phyloP scores from a whole-genome alignment of 2,888 invertebrate genomes.

The Drosophila sordidula region DNA sequence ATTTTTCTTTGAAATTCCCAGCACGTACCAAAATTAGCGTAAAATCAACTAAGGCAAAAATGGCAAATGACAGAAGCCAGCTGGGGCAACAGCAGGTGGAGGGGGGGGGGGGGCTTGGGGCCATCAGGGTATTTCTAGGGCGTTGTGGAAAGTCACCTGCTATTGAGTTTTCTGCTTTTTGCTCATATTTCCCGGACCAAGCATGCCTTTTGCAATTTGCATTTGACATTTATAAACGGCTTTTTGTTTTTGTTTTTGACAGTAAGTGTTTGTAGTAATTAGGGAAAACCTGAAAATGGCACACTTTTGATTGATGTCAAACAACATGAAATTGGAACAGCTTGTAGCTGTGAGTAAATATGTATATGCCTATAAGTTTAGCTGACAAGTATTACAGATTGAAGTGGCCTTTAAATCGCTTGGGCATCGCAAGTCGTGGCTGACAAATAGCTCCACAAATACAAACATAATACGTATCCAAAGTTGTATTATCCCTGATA shows the following conservation, averaged over 20 bases:
- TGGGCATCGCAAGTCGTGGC: too few relatives aligned
- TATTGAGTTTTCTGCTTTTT: slow-evolving; percentile 9
- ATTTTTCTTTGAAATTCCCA: slow-evolving; percentile 10
- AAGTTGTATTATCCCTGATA: neutral
- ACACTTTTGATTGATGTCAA: slow-evolving; percentile 3
- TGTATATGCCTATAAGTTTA: neutral
- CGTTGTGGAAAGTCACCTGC: neutral
- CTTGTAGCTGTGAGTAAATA: neutral
- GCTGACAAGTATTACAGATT: neutral
- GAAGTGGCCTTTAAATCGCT: neutral
- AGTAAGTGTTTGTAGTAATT: slow-evolving; percentile 1
- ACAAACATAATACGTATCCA: too few relatives aligned
- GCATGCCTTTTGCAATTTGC: slow-evolving; percentile 1
- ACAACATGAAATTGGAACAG: neutral
- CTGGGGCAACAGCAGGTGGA: neutral
- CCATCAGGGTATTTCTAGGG: neutral
- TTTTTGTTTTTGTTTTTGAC: slow-evolving; percentile 1
- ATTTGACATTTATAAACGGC: slow-evolving; percentile 15
- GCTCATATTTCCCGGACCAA: slow-evolving; percentile 1
- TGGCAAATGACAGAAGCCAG: slow-evolving; percentile 6
- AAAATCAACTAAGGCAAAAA: slow-evolving; percentile 15
- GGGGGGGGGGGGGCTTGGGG: neutral
- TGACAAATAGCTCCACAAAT: neutral
- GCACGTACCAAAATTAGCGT: slow-evolving; percentile 24
- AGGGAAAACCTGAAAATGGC: slow-evolving; percentile 2